phyloP scores from a whole-genome alignment of 2,113 vertebrate species.

The Anhinga rufa region DNA sequence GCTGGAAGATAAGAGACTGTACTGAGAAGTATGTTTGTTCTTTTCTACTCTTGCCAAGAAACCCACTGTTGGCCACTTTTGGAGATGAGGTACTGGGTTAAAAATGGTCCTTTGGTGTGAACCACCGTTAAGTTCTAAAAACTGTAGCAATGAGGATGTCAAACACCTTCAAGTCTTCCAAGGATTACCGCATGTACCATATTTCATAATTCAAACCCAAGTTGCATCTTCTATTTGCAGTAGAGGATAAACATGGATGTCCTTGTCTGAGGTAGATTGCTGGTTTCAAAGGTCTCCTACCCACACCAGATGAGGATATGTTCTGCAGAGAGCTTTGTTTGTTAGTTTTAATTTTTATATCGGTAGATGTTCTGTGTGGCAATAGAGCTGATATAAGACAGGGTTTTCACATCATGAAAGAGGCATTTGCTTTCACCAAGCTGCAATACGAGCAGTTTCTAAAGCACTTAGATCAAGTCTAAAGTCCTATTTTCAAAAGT shows the following conservation, averaged over 20 bases:
- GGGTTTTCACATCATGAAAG: rapidly evolving
- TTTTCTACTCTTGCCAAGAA: not conserved
- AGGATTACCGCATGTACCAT: not conserved
- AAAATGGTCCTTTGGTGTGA: not conserved
- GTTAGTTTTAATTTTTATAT: not conserved
- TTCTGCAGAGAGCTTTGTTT: not conserved
- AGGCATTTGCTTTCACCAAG: not conserved
- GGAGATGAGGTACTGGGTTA: not conserved
- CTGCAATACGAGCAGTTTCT: not conserved
- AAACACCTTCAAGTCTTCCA: not conserved
- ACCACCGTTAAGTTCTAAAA: not conserved
- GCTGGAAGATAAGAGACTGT: not conserved
- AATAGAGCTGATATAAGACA: not conserved
- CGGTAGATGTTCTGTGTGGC: not conserved
- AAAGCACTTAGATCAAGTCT: not conserved
- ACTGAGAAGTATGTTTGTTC: not conserved
- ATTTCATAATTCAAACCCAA: not conserved
- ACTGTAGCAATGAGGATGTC: not conserved
- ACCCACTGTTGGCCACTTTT: not conserved
- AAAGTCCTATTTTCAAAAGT: not conserved
- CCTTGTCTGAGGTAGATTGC: not conserved
- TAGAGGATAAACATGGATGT: not conserved
- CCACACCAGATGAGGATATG: not conserved
- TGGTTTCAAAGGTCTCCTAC: not conserved
- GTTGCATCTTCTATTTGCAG: not conserved